Base-by-base conservation (phyloP, 2,888 invertebrate species). In the Mesorhabditis belari region DNA sequence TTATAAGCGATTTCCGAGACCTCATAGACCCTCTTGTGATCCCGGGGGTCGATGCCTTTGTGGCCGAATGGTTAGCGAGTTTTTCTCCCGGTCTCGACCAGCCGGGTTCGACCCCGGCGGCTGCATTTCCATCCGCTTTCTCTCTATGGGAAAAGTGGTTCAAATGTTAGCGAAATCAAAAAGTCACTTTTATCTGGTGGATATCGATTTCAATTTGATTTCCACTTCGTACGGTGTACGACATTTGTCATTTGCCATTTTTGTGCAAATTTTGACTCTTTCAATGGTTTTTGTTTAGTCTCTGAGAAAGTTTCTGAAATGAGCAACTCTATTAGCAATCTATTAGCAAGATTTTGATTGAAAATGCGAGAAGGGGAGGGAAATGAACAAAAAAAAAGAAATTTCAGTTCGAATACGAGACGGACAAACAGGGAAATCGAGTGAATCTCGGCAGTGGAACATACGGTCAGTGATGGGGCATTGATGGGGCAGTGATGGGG, bases 361-460 rank as follows among this genome's bases (percentile, higher is more conserved):
- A n/a, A 35, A 35, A 17, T 35, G 12, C 44, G 12, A 35, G 44
- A 35, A 35, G n/a, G n/a, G 1, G 17, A 1, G 1, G 21, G 28
- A 9, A 19, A 23, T 55, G 5, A 3, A 55, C 55, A 4, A 0
- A 57, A 6, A 55, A 59, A 56, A 59, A 24, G 5, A 5, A 5
- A 24, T 64, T 81, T 35, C 74, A 86, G 84, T 86, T 90, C 82
- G 96, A 96, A 83, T 98, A 98, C 83, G 98, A 98, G 81, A 94
- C 95, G 83, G 93, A 95, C 80, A 60, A 55, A 3, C 63, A 63
- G 4, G 49, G 49, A 69, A 89, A 90, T 73, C 88, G 90, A 64
- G 87, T 91, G 12, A 63, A 71, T 2, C 61, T 76, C 81, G 89
- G 90, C 66, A 87, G 90, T 95, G 98, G 71, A 55, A 71, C 71